Base-by-base conservation (phyloP, 2,888 invertebrate species). In the Ectemnius continuus region DNA sequence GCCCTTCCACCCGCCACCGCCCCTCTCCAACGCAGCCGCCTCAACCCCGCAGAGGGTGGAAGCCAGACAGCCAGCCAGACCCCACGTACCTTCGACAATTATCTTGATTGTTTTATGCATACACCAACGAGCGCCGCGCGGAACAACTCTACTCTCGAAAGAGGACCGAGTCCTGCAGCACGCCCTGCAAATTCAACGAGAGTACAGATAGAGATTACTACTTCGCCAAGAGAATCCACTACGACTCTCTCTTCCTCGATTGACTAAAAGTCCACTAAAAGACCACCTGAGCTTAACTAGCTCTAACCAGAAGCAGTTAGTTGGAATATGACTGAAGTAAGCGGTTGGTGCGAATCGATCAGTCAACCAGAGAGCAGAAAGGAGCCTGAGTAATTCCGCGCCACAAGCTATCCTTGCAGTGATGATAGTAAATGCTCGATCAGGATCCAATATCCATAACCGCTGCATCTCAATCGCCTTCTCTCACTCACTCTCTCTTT, bases 31-130 rank as follows among this genome's bases (percentile, higher is more conserved):
- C 80, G 6, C 36, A 76, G 72, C 77, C 63, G 77, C 70, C 82
- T 74, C 78, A 71, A 81, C 76, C 78, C 80, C 78, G 70, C 65
- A 74, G 80, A 81, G 84, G 80, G 78, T 80, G 68, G 73, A 78
- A 76, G 76, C 79, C 79, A 80, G 78, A 67, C 84, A 81, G 81
- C 70, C 75, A 81, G 78, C 67, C 80, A 73, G 83, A 73, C 79
- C 81, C 81, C 82, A 78, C 79, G 85, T 84, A 87, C 87, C 90
- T 89, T 89, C 89, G 85, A 90, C 90, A 91, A 91, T 91, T 90
- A 91, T 90, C 90, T 90, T 90, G 90, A 90, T 91, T 91, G 90
- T 91, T 90, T 91, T 91, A 90, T 91, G 90, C 90, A 90, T 90
- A 89, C 83, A 88, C 84, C 87, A 84, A 82, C 81, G 78, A 70